Percentiles rank a stretch among this genome's conserved stretches.
Evolutionary conservation across 2,888 invertebrate genomes (phyloP).

Genomic region (Drosophila tripunctata): DNA sequence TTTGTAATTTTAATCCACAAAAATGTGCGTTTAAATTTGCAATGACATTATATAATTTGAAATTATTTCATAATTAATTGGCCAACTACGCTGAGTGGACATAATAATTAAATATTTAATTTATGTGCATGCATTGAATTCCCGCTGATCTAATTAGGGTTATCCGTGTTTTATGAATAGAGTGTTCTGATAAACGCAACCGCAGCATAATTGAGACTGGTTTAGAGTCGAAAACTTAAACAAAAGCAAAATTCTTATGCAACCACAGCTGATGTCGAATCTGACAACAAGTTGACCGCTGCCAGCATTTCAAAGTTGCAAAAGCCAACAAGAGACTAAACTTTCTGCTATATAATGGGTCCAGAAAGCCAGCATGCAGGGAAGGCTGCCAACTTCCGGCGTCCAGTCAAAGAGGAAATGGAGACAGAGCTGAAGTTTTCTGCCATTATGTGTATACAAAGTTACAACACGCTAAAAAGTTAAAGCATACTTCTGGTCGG

Average conservation of each 20-base stretch:
- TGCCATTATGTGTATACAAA: background rate
- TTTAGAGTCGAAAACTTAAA: background rate
- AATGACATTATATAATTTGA: constrained; percentile 64
- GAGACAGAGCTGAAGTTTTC: no score
- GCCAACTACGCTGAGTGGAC: constrained; percentile 56
- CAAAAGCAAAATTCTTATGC: background rate
- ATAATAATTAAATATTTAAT: constrained; percentile 76
- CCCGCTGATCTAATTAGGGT: constrained; percentile 46
- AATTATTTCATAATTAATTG: constrained; percentile 77
- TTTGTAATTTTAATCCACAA: constrained; percentile 35
- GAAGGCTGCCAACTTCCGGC: constrained; percentile 21
- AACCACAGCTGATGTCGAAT: constrained; percentile 5
- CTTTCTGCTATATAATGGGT: constrained; percentile 6
- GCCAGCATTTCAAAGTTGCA: constrained; percentile 1
- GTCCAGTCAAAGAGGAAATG: background rate
- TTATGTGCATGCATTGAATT: constrained; percentile 41
- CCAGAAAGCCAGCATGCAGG: constrained; percentile 1
- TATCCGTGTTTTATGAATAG: background rate
- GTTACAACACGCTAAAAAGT: background rate
- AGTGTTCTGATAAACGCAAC: no score
- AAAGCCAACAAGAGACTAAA: constrained; percentile 18
- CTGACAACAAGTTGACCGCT: constrained; percentile 6
- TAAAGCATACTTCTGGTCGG: constrained; percentile 9
- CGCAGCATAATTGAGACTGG: background rate
- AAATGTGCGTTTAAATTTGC: constrained; percentile 41